A percentile compares a stretch with the other conserved stretches of the same genome.
phyloP scores from a whole-genome alignment of 1,140 invertebrate genomes.

The Lepidotrigona ventralis region DNA sequence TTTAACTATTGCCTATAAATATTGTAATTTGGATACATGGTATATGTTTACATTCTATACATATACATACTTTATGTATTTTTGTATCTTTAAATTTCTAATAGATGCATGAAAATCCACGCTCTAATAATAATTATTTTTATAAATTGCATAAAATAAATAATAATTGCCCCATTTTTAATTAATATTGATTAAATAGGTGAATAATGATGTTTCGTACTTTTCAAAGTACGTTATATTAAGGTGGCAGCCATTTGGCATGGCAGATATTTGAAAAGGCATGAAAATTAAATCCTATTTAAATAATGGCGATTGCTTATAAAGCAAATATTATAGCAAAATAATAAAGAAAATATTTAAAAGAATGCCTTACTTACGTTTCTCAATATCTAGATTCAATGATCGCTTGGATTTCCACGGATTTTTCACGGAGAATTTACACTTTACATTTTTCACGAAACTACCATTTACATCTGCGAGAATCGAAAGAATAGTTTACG shows the following conservation, averaged over 20 bases:
- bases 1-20: no score
- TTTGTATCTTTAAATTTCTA: no score
- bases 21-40: no score
- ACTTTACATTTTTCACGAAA: background rate
- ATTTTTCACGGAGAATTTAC: background rate
- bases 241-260: background rate
- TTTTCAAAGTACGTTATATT: no score
- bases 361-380: background rate
- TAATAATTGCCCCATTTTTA: background rate
- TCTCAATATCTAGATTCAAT: background rate
- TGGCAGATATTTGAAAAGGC: no score
- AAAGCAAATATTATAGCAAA: background rate
- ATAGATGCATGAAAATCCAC: no score
- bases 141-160: no score
- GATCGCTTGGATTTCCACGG: background rate
- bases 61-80: no score
- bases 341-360: background rate
- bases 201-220: background rate
- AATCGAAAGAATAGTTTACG: background rate
- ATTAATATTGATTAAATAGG: background rate
- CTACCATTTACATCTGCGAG: background rate
- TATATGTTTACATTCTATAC: no score
- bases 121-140: no score
- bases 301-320: no score
- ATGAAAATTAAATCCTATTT: background rate